Evolutionary conservation across 2,888 invertebrate genomes (phyloP), one percentile per base, ranked within the genome.

Genomic region (Chesias legatella): DNA sequence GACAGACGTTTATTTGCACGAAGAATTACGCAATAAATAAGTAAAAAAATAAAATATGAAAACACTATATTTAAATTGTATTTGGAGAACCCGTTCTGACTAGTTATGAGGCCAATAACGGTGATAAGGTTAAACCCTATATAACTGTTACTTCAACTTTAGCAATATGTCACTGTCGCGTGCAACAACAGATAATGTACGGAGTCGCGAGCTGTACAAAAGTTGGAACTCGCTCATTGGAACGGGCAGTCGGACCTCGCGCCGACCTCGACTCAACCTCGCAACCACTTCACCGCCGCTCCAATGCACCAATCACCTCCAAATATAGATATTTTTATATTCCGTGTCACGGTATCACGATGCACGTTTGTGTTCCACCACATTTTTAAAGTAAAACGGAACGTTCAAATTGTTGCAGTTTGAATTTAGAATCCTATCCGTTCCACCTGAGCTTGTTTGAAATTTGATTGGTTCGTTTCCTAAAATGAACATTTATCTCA

Each of bases 241-340:
- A 63, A 60, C 58, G 58, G 60, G 55, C 54, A 45, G 60, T 61
- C 58, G 67, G 73, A 71, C 76, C 73, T 79, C 73, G 73, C 49
- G 48, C 36, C 77, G 82, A 75, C 83, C 84, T 84, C 80, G 78
- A 52, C 33, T 45, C 73, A 77, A 67, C 82, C 81, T 81, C 79
- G 80, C 58, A 51, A 51, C 58, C 58, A 55, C 67, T 43, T 84
- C 84, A 81, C 85, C 71, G 67, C 81, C 81, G 81, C 65, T 73
- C 67, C 58, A 74, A 70, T 75, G 69, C 76, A 68, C 68, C 75
- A 73, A 73, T 76, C 77, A 68, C 73, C 64, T 67, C 79, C 77
- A 78, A 84, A 84, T 83, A 78, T 69, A 77, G 68, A 72, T 52
- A 73, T 76, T 79, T 78, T 74, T 67, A 65, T 64, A 70, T 63